Evolutionary conservation across 1,140 invertebrate genomes (phyloP), one percentile per base, ranked within the genome.

Genomic region (Aporrectodea caliginosa): DNA sequence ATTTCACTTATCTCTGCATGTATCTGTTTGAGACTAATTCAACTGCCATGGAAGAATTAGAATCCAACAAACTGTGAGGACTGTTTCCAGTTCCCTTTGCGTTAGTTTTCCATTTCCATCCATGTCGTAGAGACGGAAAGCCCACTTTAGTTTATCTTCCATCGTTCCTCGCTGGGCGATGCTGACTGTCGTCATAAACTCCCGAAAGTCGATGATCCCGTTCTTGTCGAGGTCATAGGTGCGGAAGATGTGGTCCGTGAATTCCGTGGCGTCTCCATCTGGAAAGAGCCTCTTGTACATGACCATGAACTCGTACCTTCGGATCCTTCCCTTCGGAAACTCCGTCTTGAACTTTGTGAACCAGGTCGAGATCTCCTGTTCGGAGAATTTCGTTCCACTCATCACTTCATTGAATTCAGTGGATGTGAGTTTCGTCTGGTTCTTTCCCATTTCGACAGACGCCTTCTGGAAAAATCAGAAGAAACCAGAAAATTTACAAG

Each of bases 231-330:
- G 94, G 89, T 98, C 97, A 89, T 98, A 98, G 75, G 96, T 98
- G 6, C 96, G 93, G 90, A 99, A 99, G 81, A 98, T 96, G 88
- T 98, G 96, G 89, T 98, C 96, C 85, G 97, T 96, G 92, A 99
- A 99, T 93, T 97, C 98, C 83, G 96, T 97, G 70, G 96, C 96
- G 88, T 98, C 97, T n/a, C 96, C 96, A 85, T 98, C 98, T 27
- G 97, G 97, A 87, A 98, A 99, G 89, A 98, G 98, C 88, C 98
- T 98, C 82, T 95, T 96, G 81, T 98, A 99, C 85, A 98, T 98
- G 90, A 98, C 98, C 88, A 98, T 98, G 87, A 98, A 98, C 87
- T 98, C 96, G 29, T 35, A 58, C 22, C 35, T 35, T 30, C 12
- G 16, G n/a, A 72, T 72, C 72, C 31, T 73, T 30, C 77, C 77